A percentile compares a stretch with the other conserved stretches of the same genome.
phyloP scores from a whole-genome alignment of 1,140 invertebrate genomes.

The Trichogramma pretiosum region DNA sequence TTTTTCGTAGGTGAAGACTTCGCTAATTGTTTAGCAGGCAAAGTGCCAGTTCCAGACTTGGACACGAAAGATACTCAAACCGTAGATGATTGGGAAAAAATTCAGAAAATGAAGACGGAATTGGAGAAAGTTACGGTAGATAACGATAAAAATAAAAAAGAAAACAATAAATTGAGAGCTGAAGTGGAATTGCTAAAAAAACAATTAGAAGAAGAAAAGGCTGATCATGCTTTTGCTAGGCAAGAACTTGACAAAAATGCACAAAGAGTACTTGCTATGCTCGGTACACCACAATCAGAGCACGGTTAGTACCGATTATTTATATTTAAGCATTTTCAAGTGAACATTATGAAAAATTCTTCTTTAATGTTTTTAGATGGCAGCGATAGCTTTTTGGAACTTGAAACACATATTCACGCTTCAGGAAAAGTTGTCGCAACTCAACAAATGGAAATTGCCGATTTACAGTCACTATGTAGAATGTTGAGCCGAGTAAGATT shows the following conservation, averaged over 20 bases:
- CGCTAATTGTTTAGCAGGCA: constrained; percentile 57
- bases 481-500: constrained; percentile 53
- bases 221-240: constrained; percentile 61
- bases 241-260: constrained; percentile 65
- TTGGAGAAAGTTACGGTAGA: constrained; percentile 39
- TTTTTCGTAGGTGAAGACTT: constrained; percentile 57
- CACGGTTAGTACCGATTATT: no score
- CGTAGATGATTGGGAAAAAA: constrained; percentile 53
- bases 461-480: constrained; percentile 56
- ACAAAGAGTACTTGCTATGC: constrained; percentile 60
- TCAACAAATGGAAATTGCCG: constrained; percentile 68
- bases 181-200: constrained; percentile 33
- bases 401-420: constrained; percentile 65
- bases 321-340: not conserved
- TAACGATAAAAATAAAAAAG: constrained; percentile 19
- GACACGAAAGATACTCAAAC: constrained; percentile 51
- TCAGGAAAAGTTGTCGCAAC: constrained; percentile 63
- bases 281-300: constrained; percentile 44
- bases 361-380: constrained; percentile 38
- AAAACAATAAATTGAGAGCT: constrained; percentile 37
- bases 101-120: constrained; percentile 51
- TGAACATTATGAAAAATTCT: not conserved
- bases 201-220: constrained; percentile 52
- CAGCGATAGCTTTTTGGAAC: constrained; percentile 60
- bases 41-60: constrained; percentile 39